phyloP scores from a whole-genome alignment of 2,113 vertebrate genomes.

The Canis aureus region DNA sequence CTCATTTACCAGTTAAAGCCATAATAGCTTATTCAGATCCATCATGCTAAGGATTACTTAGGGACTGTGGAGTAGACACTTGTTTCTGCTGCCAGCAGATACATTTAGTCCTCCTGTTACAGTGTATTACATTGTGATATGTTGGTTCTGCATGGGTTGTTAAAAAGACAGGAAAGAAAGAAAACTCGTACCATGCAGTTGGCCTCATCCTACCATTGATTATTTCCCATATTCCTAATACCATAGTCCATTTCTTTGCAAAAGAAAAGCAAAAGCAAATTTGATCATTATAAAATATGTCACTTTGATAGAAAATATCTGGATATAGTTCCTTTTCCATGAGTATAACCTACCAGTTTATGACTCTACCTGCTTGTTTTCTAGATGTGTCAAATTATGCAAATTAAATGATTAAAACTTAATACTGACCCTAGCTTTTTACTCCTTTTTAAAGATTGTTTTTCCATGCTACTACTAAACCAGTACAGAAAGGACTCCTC shows the following conservation, averaged over 20 bases:
- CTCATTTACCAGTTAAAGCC: constrained; percentile 71
- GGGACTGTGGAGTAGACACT: constrained; percentile 53
- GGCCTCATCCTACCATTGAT: not conserved
- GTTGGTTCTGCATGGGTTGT: constrained; percentile 31
- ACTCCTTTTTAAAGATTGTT: constrained; percentile 19
- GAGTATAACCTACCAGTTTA: not conserved
- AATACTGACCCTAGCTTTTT: not conserved
- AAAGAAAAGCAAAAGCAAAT: not conserved
- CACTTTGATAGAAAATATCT: constrained; percentile 38
- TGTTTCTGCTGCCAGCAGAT: constrained; percentile 67
- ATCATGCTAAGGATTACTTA: constrained; percentile 69
- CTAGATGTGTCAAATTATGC: not conserved
- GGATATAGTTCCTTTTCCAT: not conserved
- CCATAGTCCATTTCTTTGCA: not conserved
- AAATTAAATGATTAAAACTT: constrained; percentile 26
- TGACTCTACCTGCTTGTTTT: not conserved
- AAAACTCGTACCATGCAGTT: not conserved
- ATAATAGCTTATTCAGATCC: constrained; percentile 76
- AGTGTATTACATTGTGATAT: not conserved
- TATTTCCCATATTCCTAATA: not conserved
- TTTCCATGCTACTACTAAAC: not conserved
- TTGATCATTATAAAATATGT: constrained; percentile 13
- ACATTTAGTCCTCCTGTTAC: constrained; percentile 49
- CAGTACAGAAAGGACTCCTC: not conserved
- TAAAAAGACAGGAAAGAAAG: constrained; percentile 25